phyloP scores from a whole-genome alignment of 2,113 vertebrate genomes.

The Chelonoidis abingdonii region DNA sequence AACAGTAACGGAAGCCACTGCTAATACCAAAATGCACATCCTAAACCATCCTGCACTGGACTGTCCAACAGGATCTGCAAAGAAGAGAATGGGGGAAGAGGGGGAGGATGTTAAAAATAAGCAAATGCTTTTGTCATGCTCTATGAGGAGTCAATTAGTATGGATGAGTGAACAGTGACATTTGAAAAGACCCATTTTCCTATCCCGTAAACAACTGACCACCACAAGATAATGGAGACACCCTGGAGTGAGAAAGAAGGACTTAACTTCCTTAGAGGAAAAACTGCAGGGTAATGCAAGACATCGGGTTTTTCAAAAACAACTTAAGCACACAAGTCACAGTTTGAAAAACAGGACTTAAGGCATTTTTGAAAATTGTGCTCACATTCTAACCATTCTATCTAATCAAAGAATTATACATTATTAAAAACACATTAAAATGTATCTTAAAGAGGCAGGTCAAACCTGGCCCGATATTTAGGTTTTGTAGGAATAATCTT shows the following conservation, averaged over 20 bases:
- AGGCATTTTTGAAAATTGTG: not conserved
- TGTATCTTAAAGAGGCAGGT: fast-evolving
- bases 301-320: not conserved
- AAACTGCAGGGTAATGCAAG: not conserved
- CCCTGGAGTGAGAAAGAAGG: not conserved
- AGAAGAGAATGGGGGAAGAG: not conserved
- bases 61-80: not conserved
- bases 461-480: not conserved
- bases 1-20: not conserved
- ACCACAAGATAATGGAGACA: fast-evolving
- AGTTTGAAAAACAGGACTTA: not conserved
- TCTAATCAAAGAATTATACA: not conserved
- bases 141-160: not conserved
- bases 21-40: not conserved
- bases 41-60: not conserved
- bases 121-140: not conserved
- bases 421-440: not conserved
- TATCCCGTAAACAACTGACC: not conserved
- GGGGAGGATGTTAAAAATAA: not conserved
- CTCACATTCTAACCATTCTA: not conserved
- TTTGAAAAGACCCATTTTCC: not conserved
- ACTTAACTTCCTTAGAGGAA: not conserved
- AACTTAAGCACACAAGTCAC: not conserved
- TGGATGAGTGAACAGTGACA: not conserved
- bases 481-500: not conserved